Evolutionary conservation across 2,797 vertebrate genomes (phyloP).

Genomic region (Vultur gryphus): DNA sequence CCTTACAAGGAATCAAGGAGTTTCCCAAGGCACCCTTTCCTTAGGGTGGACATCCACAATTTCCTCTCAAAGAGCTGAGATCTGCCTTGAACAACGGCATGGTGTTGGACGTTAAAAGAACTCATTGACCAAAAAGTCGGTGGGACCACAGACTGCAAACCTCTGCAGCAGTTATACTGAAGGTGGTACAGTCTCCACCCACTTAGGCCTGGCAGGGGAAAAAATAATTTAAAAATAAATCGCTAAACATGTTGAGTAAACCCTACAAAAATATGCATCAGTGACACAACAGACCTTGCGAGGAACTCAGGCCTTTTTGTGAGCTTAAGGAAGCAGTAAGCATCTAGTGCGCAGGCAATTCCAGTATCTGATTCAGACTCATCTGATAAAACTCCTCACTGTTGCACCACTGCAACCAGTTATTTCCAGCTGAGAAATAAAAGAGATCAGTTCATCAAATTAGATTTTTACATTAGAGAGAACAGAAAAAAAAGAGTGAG

Average conservation of each 20-base stretch:
- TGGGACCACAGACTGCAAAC: background rate
- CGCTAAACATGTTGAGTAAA: background rate
- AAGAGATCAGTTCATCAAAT: background rate
- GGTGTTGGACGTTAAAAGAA: background rate
- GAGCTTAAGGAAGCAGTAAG: background rate
- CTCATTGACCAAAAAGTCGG: no score
- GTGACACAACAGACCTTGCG: no score
- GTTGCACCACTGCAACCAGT: background rate
- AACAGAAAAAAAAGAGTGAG: background rate
- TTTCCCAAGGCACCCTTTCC: background rate
- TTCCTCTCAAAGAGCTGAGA: background rate
- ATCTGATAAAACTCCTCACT: background rate
- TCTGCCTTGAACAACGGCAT: rapidly evolving
- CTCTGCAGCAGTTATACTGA: background rate
- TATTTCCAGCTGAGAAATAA: background rate
- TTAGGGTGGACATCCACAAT: no score
- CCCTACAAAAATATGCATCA: background rate
- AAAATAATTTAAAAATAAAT: no score
- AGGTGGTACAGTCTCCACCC: background rate
- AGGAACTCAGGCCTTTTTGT: background rate
- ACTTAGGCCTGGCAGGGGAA: background rate
- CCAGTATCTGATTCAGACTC: background rate
- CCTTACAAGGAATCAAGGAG: background rate
- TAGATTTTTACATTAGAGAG: background rate
- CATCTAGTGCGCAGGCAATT: background rate